These are phyloP conservation scores for Micromesistius poutassou DNA, from an alignment of 2,797 vertebrate species.

Conservation along the genomic window DNA sequence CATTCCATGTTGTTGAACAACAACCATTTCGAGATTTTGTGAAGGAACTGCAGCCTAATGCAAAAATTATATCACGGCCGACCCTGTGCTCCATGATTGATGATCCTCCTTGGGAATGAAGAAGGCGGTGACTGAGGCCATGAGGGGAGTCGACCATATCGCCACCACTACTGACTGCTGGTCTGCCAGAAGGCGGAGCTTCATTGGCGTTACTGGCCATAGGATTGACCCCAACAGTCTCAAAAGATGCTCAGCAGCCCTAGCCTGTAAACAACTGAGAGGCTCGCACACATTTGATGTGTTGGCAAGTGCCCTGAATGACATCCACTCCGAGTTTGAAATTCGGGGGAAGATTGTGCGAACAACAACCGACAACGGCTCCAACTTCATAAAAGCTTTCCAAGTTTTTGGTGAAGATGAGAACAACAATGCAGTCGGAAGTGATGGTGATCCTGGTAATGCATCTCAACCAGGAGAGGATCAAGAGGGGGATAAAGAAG, in stretches of 20 bases:
- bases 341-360: constrained; percentile 18
- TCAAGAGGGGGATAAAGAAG: too few relatives aligned
- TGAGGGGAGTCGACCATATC: not conserved
- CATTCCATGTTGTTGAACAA: too few relatives aligned
- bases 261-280: constrained; percentile 13
- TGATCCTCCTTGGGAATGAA: constrained; percentile 10
- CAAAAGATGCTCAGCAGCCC: constrained; percentile 5
- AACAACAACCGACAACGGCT: constrained; percentile 25
- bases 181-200: constrained; percentile 5
- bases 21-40: constrained; percentile 1
- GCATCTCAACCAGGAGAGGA: too few relatives aligned
- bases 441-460: too few relatives aligned
- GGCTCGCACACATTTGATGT: not conserved
- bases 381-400: constrained; percentile 6
- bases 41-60: constrained; percentile 13
- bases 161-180: constrained; percentile 16
- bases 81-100: constrained; percentile 19
- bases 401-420: not conserved
- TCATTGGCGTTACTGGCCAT: constrained; percentile 8
- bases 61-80: constrained; percentile 7
- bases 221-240: constrained; percentile 17
- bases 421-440: not conserved
- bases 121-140: constrained; percentile 15
- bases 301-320: too few relatives aligned
- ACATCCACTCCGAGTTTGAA: not conserved